Conservation (phyloP, 2,888 invertebrate genomes). For the Agonopterix arenella region DNA sequence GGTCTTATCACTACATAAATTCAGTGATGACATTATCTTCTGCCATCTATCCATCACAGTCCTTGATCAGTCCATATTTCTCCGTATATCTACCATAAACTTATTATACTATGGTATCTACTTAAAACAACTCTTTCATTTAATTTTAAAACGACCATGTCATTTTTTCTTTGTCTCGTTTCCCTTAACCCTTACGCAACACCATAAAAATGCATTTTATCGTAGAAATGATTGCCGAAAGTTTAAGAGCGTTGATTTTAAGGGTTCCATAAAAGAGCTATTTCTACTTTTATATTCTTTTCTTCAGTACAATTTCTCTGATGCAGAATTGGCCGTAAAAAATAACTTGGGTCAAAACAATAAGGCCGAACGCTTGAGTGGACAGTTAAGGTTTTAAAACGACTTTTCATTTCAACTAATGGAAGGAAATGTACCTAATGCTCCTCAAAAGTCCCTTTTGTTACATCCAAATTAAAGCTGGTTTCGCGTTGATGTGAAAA, state of each 20-base stretch:
- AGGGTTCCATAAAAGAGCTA: not conserved
- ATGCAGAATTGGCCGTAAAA: constrained; percentile 22
- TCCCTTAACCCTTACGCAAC: too few species aligned
- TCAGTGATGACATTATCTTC: too few species aligned
- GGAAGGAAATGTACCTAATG: constrained; percentile 23
- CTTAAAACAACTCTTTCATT: too few species aligned
- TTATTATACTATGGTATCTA: too few species aligned
- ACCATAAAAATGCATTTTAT: too few species aligned
- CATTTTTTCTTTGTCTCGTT: too few species aligned
- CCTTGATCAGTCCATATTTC: too few species aligned
- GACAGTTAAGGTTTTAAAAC: constrained; percentile 18
- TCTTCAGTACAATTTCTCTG: constrained; percentile 16
- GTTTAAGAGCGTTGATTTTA: not conserved
- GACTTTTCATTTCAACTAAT: constrained; percentile 28
- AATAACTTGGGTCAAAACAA: constrained; percentile 22
- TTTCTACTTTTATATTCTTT: constrained; percentile 8
- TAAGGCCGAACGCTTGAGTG: constrained; percentile 19
- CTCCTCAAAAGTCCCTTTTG: constrained; percentile 10
- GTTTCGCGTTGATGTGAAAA: not conserved
- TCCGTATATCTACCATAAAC: too few species aligned
- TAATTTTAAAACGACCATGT: too few species aligned
- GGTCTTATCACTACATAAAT: too few species aligned
- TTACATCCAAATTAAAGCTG: constrained; percentile 7
- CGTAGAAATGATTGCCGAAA: too few species aligned
- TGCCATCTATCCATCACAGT: too few species aligned